Conservation (phyloP, 2,113 vertebrate genomes). For the Odontesthes bonariensis region DNA sequence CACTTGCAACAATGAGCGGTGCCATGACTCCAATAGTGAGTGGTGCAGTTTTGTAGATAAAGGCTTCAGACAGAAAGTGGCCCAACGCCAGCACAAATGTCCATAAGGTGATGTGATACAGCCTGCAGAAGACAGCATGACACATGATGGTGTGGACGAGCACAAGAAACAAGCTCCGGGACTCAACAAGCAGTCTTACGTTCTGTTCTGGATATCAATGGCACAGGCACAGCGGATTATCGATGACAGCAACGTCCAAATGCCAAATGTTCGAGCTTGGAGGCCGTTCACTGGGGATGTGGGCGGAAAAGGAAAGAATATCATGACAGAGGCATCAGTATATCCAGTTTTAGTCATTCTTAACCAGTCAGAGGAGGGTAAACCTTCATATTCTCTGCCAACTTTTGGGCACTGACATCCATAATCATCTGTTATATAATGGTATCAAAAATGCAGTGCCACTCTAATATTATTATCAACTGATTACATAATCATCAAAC, state of each 20-base stretch:
- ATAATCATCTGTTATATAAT: too few relatives aligned
- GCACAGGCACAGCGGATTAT: constrained; percentile 95
- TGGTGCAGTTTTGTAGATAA: constrained; percentile 92
- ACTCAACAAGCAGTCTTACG: constrained; percentile 79
- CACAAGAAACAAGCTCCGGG: constrained; percentile 4
- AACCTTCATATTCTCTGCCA: not conserved
- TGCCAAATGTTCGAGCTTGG: constrained; percentile 95
- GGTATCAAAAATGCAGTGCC: too few relatives aligned
- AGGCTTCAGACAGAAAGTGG: constrained; percentile 93
- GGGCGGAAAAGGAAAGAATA: not conserved
- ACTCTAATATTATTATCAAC: not conserved
- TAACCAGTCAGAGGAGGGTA: not conserved
- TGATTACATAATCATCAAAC: not conserved
- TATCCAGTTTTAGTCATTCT: not conserved
- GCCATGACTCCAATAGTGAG: constrained; percentile 93
- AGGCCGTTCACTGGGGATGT: constrained; percentile 91
- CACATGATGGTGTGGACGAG: not conserved
- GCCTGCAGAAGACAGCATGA: constrained; percentile 73
- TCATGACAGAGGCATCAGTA: rapidly evolving
- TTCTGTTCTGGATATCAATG: constrained; percentile 94
- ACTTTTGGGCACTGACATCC: too few relatives aligned
- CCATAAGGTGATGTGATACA: constrained; percentile 96
- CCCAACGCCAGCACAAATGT: constrained; percentile 94
- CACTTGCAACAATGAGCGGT: constrained; percentile 92
- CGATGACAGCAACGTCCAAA: constrained; percentile 95